Evolutionary conservation across 2,888 invertebrate genomes (phyloP).

Genomic region (Sarcophaga variegata): DNA sequence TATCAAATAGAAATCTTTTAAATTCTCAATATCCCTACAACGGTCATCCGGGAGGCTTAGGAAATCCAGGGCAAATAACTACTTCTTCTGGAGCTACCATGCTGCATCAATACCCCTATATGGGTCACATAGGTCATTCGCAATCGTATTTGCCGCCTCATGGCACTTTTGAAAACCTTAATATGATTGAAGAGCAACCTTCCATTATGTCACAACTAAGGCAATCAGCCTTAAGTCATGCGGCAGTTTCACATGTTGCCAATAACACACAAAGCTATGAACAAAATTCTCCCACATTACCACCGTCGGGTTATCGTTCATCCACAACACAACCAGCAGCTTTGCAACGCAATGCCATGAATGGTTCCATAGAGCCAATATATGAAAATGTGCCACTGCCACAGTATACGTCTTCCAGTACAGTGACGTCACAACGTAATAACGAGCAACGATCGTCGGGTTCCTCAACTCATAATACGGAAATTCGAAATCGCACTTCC

Average conservation of each 20-base stretch:
- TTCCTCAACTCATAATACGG: slow-evolving; percentile 71
- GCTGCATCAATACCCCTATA: slow-evolving; percentile 78
- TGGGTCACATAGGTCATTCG: slow-evolving; percentile 79
- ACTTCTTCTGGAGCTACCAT: slow-evolving; percentile 83
- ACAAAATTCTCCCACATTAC: slow-evolving; percentile 81
- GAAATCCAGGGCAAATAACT: slow-evolving; percentile 75
- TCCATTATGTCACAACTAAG: slow-evolving; percentile 79
- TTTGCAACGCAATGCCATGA: slow-evolving; percentile 81
- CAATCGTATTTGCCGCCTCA: slow-evolving; percentile 83
- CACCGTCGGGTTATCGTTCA: slow-evolving; percentile 80
- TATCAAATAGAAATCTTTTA: slow-evolving; percentile 87
- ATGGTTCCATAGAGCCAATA: slow-evolving; percentile 87
- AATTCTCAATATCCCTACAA: slow-evolving; percentile 78
- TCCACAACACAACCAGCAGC: slow-evolving; percentile 83
- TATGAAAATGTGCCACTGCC: slow-evolving; percentile 91
- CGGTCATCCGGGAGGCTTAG: slow-evolving; percentile 63
- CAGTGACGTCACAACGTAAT: slow-evolving; percentile 68
- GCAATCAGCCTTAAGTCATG: slow-evolving; percentile 78
- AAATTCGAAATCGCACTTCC: slow-evolving; percentile 83
- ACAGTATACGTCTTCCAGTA: slow-evolving; percentile 77
- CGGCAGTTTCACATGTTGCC: slow-evolving; percentile 71
- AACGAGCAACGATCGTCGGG: slow-evolving; percentile 72
- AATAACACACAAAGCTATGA: slow-evolving; percentile 68
- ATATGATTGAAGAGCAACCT: slow-evolving; percentile 83
- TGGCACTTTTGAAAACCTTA: slow-evolving; percentile 88